phyloP scores from a whole-genome alignment of 2,797 vertebrate genomes.

The Eremophila alpestris region DNA sequence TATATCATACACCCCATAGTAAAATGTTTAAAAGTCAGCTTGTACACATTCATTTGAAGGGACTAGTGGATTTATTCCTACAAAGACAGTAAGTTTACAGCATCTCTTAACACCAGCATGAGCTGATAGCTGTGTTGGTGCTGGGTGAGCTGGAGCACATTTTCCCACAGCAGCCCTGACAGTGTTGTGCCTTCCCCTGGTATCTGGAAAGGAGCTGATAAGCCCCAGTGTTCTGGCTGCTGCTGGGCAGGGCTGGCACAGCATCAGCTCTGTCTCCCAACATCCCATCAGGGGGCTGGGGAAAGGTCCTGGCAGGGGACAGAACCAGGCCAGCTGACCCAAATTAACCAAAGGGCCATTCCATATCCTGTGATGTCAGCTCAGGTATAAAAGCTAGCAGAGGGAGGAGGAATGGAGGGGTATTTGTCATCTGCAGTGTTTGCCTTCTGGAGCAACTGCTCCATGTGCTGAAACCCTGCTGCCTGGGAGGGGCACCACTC shows the following conservation, averaged over 20 bases:
- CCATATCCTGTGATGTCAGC: background rate
- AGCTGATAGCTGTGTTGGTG: background rate
- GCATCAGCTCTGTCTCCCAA: background rate
- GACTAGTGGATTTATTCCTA: background rate
- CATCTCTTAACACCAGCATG: background rate
- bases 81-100: background rate
- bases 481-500: background rate
- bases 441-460: too few relatives aligned
- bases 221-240: background rate
- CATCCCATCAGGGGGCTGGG: background rate
- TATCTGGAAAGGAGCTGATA: background rate
- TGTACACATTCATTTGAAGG: background rate
- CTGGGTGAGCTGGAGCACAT: background rate
- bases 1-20: background rate
- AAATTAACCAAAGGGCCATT: background rate
- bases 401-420: background rate
- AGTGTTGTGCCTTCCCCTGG: background rate
- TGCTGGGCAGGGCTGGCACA: background rate
- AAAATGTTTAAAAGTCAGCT: background rate
- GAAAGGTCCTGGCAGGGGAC: background rate
- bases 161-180: too few relatives aligned
- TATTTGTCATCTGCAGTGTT: background rate
- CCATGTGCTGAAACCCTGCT: background rate
- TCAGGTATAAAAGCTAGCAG: background rate
- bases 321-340: background rate